A percentile compares a stretch with the other conserved stretches of the same genome.
phyloP scores from a whole-genome alignment of 2,888 invertebrate species.

The Cosmopolites sordidus region DNA sequence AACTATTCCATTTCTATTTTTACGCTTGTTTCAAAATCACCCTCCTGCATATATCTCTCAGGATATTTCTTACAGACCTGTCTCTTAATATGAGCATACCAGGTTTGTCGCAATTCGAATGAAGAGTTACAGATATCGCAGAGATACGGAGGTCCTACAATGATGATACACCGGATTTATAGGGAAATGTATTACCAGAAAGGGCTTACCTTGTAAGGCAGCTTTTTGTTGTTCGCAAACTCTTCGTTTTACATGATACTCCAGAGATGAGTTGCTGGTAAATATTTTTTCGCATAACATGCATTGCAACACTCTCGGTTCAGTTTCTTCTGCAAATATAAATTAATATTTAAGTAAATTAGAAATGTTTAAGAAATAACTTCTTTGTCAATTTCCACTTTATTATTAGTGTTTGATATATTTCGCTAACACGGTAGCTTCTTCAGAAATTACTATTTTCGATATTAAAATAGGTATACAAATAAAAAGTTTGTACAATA shows the following conservation, averaged over 20 bases:
- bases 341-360: too few relatives aligned
- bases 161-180: background rate
- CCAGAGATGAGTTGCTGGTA: conserved; percentile 23
- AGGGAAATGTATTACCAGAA: background rate
- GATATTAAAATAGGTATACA: too few relatives aligned
- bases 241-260: conserved; percentile 23
- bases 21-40: conserved; percentile 16
- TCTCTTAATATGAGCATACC: conserved; percentile 25
- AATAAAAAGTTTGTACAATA: too few relatives aligned
- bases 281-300: conserved; percentile 25
- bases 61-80: conserved; percentile 26
- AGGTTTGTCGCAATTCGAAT: conserved; percentile 24
- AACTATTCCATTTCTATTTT: conserved; percentile 24
- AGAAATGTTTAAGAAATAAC: too few relatives aligned
- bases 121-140: conserved; percentile 24
- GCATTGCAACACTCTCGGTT: conserved; percentile 24
- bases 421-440: too few relatives aligned
- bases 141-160: conserved; percentile 23
- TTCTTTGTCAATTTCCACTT: too few relatives aligned
- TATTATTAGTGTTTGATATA: too few relatives aligned
- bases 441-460: too few relatives aligned
- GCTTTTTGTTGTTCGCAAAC: conserved; percentile 23
- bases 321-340: conserved; percentile 16
- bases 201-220: conserved; percentile 12
- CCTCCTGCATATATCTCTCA: conserved; percentile 21